These are phyloP conservation scores for Desmophyllum pertusum DNA, from an alignment of 92 coral and sea anemone genomes.

Conservation along the genomic window DNA sequence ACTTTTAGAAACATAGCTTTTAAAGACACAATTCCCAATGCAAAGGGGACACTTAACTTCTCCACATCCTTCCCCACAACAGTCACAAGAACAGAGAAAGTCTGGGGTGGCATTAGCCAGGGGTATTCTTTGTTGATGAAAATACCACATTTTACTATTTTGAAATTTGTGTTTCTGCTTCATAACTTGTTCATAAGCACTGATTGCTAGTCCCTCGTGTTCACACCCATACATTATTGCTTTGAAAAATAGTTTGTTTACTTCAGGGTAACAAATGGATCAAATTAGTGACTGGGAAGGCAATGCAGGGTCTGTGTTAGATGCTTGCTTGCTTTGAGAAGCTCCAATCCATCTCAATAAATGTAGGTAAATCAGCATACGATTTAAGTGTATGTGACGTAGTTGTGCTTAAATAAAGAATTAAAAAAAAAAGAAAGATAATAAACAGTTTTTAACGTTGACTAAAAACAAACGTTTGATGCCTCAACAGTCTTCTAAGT, in stretches of 20 bases:
- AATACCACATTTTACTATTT: slow-evolving; percentile 51
- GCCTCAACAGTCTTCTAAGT: no score
- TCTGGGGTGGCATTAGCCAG: slow-evolving; percentile 79
- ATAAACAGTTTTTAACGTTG: no score
- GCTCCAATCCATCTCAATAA: slow-evolving; percentile 74
- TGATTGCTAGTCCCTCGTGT: slow-evolving; percentile 57
- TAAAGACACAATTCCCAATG: slow-evolving; percentile 38
- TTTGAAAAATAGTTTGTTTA: slow-evolving; percentile 41
- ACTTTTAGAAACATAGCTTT: slow-evolving; percentile 22
- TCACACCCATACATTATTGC: slow-evolving; percentile 67
- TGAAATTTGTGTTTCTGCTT: slow-evolving; percentile 58
- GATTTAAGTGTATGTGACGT: no score
- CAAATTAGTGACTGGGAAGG: slow-evolving; percentile 61
- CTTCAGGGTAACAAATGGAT: slow-evolving; percentile 60
- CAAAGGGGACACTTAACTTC: slow-evolving; percentile 63
- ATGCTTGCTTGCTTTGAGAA: slow-evolving; percentile 48
- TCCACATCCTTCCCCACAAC: slow-evolving; percentile 68
- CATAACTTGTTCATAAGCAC: slow-evolving; percentile 42
- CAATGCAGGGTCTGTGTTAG: slow-evolving; percentile 42
- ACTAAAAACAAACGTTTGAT: no score
- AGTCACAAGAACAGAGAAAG: slow-evolving; percentile 61
- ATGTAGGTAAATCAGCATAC: no score
- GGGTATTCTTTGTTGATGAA: slow-evolving; percentile 56
- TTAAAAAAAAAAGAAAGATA: no score
- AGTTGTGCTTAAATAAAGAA: no score